Conservation (phyloP, 2,113 vertebrate species). For the Rattus rattus region DNA sequence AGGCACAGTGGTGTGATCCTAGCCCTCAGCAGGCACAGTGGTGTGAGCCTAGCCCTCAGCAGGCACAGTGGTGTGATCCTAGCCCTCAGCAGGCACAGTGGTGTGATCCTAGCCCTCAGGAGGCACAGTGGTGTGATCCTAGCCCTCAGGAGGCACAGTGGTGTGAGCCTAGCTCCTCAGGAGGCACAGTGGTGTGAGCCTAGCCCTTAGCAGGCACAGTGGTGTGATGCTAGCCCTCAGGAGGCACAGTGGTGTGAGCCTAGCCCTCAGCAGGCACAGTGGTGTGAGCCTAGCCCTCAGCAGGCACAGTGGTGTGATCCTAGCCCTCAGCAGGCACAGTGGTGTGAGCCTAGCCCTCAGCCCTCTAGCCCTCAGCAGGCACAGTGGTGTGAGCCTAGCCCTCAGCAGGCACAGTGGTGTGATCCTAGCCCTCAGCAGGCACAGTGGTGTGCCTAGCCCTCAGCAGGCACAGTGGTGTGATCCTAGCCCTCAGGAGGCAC, state of each 20-base stretch:
- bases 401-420: not conserved
- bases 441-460: too few relatives aligned
- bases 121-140: not conserved
- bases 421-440: not conserved
- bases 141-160: not conserved
- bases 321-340: not conserved
- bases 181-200: not conserved
- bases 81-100: not conserved
- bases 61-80: too few relatives aligned
- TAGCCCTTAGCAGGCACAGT: not conserved
- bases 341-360: not conserved
- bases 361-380: not conserved
- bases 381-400: not conserved
- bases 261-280: not conserved
- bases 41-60: not conserved
- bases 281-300: not conserved
- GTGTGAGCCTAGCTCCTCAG: too few relatives aligned
- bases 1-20: not conserved
- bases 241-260: not conserved
- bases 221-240: not conserved
- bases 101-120: not conserved
- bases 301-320: too few relatives aligned
- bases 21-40: not conserved
- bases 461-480: too few relatives aligned
- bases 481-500: too few relatives aligned